Evolutionary conservation across 2,113 vertebrate species (phyloP).

Genomic region (Butorides virescens): DNA sequence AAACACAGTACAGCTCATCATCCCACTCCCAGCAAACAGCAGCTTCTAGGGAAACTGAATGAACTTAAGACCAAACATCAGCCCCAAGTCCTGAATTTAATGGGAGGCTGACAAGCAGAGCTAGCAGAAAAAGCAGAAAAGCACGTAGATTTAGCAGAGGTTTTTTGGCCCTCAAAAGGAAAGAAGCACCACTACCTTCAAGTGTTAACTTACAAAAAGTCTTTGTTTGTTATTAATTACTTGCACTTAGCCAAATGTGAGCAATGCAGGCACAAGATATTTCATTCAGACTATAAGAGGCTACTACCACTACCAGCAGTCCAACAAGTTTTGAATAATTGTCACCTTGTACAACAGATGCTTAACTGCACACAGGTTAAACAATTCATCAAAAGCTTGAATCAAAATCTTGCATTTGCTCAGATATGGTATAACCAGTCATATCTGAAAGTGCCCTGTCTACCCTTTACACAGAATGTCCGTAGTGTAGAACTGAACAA

Average conservation of each 20-base stretch:
- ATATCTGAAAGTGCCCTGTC: background rate
- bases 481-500: background rate
- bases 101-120: background rate
- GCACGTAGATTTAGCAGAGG: background rate
- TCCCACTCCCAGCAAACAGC: background rate
- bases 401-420: background rate
- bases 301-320: background rate
- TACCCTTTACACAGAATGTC: background rate
- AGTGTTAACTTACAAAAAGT: background rate
- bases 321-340: background rate
- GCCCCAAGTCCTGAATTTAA: background rate
- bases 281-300: background rate
- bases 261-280: background rate
- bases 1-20: background rate
- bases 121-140: background rate
- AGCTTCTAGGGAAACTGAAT: background rate
- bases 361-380: background rate
- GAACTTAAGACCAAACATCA: background rate
- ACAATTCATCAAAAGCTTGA: background rate
- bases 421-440: background rate
- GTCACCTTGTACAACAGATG: background rate
- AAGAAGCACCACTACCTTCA: background rate
- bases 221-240: background rate
- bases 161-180: background rate
- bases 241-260: background rate